Percentiles rank a stretch among this genome's conserved stretches.
These are phyloP conservation scores for Graptemys geographica DNA, from an alignment of 2,797 vertebrate genomes.

Conservation along the genomic window DNA sequence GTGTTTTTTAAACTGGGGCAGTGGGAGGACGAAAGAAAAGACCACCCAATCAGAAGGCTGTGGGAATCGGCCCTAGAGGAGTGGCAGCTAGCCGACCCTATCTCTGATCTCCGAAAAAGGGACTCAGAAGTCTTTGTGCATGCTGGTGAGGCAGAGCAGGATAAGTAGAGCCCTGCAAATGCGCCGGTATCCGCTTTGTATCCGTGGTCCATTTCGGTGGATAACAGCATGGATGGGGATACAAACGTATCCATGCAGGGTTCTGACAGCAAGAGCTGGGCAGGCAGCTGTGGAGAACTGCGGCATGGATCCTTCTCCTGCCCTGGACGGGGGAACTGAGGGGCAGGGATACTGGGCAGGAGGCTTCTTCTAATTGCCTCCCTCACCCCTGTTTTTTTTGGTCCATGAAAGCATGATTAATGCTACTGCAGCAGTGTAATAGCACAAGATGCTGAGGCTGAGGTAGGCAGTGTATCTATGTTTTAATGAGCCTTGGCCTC, in stretches of 20 bases:
- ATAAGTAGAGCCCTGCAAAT: neutral
- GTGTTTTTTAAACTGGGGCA: neutral
- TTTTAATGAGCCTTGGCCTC: neutral
- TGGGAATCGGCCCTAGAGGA: neutral
- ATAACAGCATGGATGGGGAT: too few relatives aligned
- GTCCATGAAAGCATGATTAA: accelerated
- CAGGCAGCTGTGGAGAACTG: too few relatives aligned
- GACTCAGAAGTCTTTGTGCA: neutral
- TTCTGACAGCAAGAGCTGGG: too few relatives aligned
- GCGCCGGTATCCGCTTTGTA: too few relatives aligned
- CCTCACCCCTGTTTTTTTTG: neutral
- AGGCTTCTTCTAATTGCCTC: neutral
- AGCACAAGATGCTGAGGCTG: neutral
- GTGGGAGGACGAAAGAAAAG: neutral
- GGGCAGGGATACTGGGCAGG: too few relatives aligned
- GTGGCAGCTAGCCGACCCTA: neutral
- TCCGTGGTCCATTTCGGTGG: too few relatives aligned
- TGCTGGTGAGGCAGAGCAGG: neutral
- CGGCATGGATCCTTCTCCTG: too few relatives aligned
- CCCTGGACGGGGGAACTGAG: too few relatives aligned
- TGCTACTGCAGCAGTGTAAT: neutral
- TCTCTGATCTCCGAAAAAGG: neutral
- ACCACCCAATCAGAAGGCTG: neutral
- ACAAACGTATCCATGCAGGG: too few relatives aligned
- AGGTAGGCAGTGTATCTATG: neutral